phyloP scores from a whole-genome alignment of 2,113 vertebrate species.

The Pollachius pollachius region DNA sequence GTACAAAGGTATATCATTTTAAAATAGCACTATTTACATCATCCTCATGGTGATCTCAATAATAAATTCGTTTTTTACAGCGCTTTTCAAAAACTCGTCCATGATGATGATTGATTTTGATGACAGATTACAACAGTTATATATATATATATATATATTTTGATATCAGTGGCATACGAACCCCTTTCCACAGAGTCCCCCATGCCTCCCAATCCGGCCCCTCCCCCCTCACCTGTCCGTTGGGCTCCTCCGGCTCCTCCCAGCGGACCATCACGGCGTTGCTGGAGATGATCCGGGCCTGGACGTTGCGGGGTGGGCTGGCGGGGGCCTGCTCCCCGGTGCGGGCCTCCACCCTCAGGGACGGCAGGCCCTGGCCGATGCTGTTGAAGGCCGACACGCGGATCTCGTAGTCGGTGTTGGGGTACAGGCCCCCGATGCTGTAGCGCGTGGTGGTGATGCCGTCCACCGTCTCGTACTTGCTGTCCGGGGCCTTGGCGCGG shows the following conservation, averaged over 20 bases:
- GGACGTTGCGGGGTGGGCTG: conserved; percentile 90
- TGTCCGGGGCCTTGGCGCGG: conserved; percentile 91
- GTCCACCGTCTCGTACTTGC: conserved; percentile 93
- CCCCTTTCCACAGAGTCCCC: too few species aligned
- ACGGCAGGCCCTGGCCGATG: conserved; percentile 93
- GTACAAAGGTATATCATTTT: too few species aligned
- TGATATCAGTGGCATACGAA: too few species aligned
- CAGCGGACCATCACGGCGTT: conserved; percentile 95
- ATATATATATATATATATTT: too few species aligned
- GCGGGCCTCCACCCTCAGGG: conserved; percentile 86
- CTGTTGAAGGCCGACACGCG: conserved; percentile 94
- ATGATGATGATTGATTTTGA: background rate
- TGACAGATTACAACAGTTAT: background rate
- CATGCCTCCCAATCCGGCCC: too few species aligned
- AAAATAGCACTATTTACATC: background rate
- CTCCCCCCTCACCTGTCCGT: conserved; percentile 81
- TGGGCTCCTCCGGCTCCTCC: conserved; percentile 97
- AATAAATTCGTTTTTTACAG: background rate
- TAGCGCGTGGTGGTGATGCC: conserved; percentile 97
- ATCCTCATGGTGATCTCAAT: background rate
- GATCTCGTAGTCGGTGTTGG: conserved; percentile 97
- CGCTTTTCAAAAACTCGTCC: too few species aligned
- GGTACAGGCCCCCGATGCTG: conserved; percentile 96
- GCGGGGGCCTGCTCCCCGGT: conserved; percentile 95
- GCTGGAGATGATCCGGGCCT: conserved; percentile 89